Conservation (phyloP, 1,140 invertebrate genomes). For the Neuroterus valhalla region DNA sequence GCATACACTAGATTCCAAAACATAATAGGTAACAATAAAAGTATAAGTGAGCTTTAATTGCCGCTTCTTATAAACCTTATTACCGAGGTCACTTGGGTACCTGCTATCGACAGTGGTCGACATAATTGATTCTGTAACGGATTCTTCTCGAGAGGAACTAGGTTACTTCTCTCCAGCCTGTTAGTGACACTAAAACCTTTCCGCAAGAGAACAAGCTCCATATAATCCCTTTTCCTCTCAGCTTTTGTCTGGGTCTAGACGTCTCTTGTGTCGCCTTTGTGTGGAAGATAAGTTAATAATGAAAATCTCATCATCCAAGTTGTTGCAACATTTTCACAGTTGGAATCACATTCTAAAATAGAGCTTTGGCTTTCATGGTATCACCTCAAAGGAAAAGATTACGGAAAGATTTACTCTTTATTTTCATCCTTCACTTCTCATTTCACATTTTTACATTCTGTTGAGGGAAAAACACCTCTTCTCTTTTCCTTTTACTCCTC, state of each 20-base stretch:
- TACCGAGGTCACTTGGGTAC: not conserved
- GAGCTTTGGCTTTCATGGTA: not conserved
- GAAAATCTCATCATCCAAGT: not conserved
- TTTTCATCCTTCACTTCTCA: too few species aligned
- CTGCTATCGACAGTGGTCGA: slow-evolving; percentile 8
- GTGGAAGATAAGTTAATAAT: not conserved
- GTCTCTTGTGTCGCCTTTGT: slow-evolving; percentile 23
- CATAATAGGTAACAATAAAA: not conserved
- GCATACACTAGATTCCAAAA: too few species aligned
- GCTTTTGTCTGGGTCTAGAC: slow-evolving; percentile 11
- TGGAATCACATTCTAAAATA: not conserved
- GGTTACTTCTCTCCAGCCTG: not conserved
- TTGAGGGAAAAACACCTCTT: too few species aligned
- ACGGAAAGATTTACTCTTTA: too few species aligned
- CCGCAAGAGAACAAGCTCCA: not conserved
- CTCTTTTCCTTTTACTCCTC: too few species aligned
- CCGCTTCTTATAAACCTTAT: not conserved
- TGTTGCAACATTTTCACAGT: not conserved
- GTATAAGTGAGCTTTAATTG: not conserved
- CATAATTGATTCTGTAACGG: not conserved
- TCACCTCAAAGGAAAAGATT: not conserved
- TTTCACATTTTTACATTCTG: too few species aligned
- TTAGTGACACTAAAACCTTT: slow-evolving; percentile 15
- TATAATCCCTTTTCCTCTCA: slow-evolving; percentile 2
- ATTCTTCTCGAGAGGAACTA: slow-evolving; percentile 12